Base-by-base conservation (phyloP, 1,140 invertebrate genomes). In the Drosophila sucinea region DNA sequence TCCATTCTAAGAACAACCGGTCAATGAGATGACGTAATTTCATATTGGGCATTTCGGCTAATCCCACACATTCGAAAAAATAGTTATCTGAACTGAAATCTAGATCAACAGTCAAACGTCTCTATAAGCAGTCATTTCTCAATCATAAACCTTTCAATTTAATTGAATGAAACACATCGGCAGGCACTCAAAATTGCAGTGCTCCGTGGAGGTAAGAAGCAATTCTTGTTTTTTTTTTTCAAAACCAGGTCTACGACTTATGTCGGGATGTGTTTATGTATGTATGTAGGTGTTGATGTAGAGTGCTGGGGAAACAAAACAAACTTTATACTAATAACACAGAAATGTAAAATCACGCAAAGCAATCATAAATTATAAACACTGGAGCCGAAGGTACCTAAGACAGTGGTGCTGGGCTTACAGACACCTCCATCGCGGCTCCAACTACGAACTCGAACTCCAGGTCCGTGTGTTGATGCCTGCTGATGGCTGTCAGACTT, bases 281-380 rank as follows among this genome's bases (percentile, higher is more conserved):
- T 32, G 62, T 64, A 54, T 32, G 41, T 51, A 51, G 47, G 62
- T 64, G 47, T 63, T 51, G 44, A 51, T 51, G 7, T 51, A 51
- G 44, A 51, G 44, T 51, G 35, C 56, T 58, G 56, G 32, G 56
- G 57, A 63, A 71, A 54, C 27, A 54, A 66, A 73, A 63, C 77
- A 70, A 80, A 80, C 65, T 79, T 79, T 77, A 77, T 70, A 80
- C 77, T 80, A 80, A 80, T 80, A 80, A 80, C 70, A 73, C 60
- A 80, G 74, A 80, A 80, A 80, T 79, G 74, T 72, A 77, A 77
- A 80, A 80, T 80, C 77, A 80, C 77, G 77, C 77, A 77, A 80
- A 80, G 74, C 74, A 80, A 80, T 80, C 77, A 80, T 80, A 77
- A 80, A 77, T 80, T 80, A 80, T 80, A 70, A 73, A 72, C 77